Evolutionary conservation across 1,140 invertebrate genomes (phyloP).

Genomic region (Coenobita brevimanus): DNA sequence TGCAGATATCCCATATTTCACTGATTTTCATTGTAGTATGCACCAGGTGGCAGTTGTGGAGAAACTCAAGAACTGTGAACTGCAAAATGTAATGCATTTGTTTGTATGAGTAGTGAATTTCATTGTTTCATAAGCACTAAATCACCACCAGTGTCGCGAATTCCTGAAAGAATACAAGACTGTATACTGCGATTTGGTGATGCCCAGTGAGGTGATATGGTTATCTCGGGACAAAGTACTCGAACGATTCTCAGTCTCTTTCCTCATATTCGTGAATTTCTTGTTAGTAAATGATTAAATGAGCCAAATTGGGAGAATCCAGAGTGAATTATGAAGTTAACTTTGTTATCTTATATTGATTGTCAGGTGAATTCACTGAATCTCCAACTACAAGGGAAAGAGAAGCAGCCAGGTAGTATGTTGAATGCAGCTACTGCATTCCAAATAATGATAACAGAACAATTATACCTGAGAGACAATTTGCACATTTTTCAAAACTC

Average conservation of each 20-base stretch:
- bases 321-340: too few relatives aligned
- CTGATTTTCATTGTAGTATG: not conserved
- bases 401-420: slow-evolving; percentile 26
- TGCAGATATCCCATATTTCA: not conserved
- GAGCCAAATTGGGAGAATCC: too few relatives aligned
- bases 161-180: not conserved
- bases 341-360: too few relatives aligned
- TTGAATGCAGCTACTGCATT: slow-evolving; percentile 25
- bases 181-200: slow-evolving; percentile 21
- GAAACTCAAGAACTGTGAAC: too few relatives aligned
- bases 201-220: slow-evolving; percentile 2
- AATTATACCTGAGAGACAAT: slow-evolving; percentile 1
- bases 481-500: not conserved
- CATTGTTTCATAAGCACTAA: slow-evolving; percentile 19
- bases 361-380: slow-evolving; percentile 6
- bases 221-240: slow-evolving; percentile 13
- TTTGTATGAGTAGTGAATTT: not conserved
- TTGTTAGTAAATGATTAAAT: not conserved
- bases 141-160: not conserved
- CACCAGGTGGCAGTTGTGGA: not conserved
- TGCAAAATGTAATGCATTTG: too few relatives aligned
- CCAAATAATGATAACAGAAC: not conserved
- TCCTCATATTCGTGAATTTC: slow-evolving; percentile 12
- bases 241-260: not conserved
- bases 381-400: not conserved